A percentile compares a stretch with the other conserved stretches of the same genome.
phyloP scores from a whole-genome alignment of 2,113 vertebrate genomes.

The Laterallus jamaicensis region DNA sequence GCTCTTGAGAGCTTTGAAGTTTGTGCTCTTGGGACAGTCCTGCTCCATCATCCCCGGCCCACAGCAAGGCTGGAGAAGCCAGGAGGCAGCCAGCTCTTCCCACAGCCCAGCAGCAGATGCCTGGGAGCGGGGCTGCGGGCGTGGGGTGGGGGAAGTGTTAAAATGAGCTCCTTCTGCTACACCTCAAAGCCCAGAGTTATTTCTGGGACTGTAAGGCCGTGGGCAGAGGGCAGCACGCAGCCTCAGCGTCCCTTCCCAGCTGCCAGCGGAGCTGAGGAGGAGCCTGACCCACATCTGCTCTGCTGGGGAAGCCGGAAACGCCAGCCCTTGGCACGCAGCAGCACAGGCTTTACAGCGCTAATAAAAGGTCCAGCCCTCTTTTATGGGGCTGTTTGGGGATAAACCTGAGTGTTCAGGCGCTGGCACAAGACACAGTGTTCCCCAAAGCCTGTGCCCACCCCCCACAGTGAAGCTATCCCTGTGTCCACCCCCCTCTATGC shows the following conservation, averaged over 20 bases:
- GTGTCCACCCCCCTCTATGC: neutral
- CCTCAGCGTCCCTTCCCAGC: neutral
- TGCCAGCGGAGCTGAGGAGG: neutral
- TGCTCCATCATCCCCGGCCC: accelerated
- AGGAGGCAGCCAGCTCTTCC: neutral
- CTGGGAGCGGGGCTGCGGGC: accelerated
- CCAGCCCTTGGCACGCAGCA: neutral
- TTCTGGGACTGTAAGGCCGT: neutral
- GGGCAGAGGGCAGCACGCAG: neutral
- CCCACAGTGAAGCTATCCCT: accelerated
- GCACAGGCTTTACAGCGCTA: neutral
- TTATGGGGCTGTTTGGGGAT: neutral
- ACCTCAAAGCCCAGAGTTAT: neutral
- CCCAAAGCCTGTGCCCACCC: neutral
- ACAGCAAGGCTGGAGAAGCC: accelerated
- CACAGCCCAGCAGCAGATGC: neutral
- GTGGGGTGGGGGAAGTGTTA: neutral
- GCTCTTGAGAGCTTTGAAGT: neutral
- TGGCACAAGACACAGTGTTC: neutral
- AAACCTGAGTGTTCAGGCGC: accelerated
- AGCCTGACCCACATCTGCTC: conserved; percentile 29
- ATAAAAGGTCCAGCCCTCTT: neutral
- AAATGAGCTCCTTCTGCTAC: neutral
- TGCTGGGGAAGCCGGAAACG: accelerated
- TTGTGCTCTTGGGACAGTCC: neutral